Percentiles rank a stretch among this genome's conserved stretches.
Evolutionary conservation across 1,140 invertebrate genomes (phyloP).

Genomic region (Stegodyphus mimosarum): DNA sequence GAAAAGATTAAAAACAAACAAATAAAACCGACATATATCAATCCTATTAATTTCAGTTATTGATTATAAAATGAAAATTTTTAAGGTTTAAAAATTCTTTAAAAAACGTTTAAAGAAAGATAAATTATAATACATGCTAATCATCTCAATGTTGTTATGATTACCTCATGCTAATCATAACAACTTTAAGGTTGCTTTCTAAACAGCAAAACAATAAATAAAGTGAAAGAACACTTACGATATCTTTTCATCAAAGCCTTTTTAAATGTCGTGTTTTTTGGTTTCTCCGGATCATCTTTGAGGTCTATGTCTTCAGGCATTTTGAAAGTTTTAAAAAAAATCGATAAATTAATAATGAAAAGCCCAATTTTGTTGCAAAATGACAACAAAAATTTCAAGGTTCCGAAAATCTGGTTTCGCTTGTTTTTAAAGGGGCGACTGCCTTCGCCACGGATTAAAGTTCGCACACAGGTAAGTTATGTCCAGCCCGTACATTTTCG

Average conservation of each 20-base stretch:
- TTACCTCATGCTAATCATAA: too few species aligned
- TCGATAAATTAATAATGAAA: neutral
- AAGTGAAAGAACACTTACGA: slow-evolving; percentile 76
- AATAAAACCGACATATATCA: too few species aligned
- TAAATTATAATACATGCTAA: too few species aligned
- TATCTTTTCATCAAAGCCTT: slow-evolving; percentile 90
- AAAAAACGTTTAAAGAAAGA: too few species aligned
- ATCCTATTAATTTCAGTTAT: too few species aligned
- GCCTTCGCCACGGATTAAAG: neutral
- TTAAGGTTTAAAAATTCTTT: too few species aligned
- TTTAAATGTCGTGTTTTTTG: slow-evolving; percentile 75
- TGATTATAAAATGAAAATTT: too few species aligned
- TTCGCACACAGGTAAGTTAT: neutral
- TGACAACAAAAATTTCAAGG: neutral
- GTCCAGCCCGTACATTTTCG: neutral
- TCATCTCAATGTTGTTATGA: too few species aligned
- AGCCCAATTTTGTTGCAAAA: neutral
- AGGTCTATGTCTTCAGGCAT: slow-evolving; percentile 50
- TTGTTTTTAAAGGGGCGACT: neutral
- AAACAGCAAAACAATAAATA: neutral
- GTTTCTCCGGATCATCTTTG: slow-evolving; percentile 35
- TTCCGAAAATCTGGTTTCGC: neutral
- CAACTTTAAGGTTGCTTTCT: neutral
- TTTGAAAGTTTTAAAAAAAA: neutral
- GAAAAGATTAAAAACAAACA: too few species aligned